Conservation (phyloP, 1,140 invertebrate genomes). For the Lepidurus apus region DNA sequence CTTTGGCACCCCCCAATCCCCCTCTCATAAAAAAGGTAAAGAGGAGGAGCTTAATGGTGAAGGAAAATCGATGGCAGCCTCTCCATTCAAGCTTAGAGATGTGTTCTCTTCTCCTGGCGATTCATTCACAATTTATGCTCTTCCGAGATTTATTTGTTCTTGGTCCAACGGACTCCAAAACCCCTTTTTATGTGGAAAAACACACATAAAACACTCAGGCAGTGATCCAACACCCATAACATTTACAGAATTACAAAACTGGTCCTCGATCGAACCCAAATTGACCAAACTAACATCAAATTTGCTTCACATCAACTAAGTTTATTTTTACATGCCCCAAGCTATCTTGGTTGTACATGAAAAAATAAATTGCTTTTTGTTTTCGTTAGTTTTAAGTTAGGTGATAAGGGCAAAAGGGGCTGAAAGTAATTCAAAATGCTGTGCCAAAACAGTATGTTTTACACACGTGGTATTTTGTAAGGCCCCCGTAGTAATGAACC, state of each 20-base stretch:
- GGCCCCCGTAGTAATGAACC: neutral
- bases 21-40: neutral
- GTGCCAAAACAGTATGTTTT: neutral
- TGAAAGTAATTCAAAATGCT: no score
- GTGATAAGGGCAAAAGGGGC: no score
- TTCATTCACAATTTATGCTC: neutral
- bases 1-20: neutral
- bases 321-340: no score
- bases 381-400: no score
- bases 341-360: no score
- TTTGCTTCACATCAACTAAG: no score
- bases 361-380: no score
- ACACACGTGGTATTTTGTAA: neutral
- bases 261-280: no score
- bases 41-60: neutral
- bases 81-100: neutral
- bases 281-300: no score
- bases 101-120: neutral
- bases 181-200: neutral
- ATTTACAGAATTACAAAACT: neutral
- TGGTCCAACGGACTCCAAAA: neutral
- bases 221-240: slow-evolving; percentile 17
- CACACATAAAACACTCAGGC: neutral
- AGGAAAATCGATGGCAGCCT: neutral
- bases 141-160: neutral